Base-by-base conservation (phyloP, 2,113 vertebrate species). In the Pogona vitticeps region DNA sequence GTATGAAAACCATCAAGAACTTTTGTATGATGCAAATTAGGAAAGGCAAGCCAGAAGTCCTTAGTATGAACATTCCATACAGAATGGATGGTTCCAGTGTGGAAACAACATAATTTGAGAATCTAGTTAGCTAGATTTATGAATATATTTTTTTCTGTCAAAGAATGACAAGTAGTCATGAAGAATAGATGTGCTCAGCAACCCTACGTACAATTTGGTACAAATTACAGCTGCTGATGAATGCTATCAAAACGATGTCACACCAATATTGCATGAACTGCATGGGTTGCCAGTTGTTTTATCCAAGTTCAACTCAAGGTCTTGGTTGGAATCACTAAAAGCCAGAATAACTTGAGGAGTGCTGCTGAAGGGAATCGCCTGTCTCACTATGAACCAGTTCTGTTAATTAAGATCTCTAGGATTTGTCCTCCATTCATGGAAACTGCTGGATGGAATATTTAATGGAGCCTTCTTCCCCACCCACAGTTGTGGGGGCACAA, bases 51-150 rank as follows among this genome's bases (percentile, higher is more conserved):
- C 1, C 6, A 2, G 75, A 56, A 86, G 1, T 1, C 36, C 38
- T 90, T 79, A n/a, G 6, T 75, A 59, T 9, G 1, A 88, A 87
- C 13, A 73, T 68, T 91, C 80, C n/a, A n/a, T n/a, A n/a, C n/a
- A n/a, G n/a, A n/a, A n/a, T n/a, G n/a, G n/a, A n/a, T n/a, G n/a
- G n/a, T n/a, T n/a, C n/a, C n/a, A n/a, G n/a, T n/a, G n/a, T n/a
- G n/a, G n/a, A n/a, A n/a, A n/a, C n/a, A n/a, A n/a, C n/a, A 52
- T 52, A 58, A 76, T 84, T 84, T 63, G 26, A 84, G 9, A 80
- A n/a, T 3, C 36, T 63, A 17, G 33, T 3, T 80, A 36, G 33
- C 38, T 80, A 36, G 33, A 38, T 80, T 80, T 40, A 80, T 80
- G 78, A 63, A 18, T 6, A 52, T 63, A 26, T 6, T 52, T 5